Conservation (phyloP, 1,140 invertebrate genomes). For the Antheraea pernyi region DNA sequence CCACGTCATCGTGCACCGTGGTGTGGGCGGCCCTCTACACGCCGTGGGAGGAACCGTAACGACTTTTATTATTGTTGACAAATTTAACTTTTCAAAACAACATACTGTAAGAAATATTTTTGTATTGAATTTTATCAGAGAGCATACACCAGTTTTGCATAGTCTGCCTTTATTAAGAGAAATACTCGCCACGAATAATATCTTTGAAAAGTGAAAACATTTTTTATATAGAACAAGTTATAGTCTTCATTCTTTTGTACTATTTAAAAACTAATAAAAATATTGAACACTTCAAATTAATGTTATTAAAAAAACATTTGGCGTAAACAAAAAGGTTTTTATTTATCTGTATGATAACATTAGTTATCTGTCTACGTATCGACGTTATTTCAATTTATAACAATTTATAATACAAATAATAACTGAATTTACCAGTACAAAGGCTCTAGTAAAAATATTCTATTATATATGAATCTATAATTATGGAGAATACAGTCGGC, state of each 20-base stretch:
- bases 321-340: no score
- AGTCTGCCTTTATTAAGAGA: neutral
- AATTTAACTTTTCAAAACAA: constrained; percentile 26
- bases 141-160: neutral
- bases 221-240: no score
- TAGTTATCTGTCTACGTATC: neutral
- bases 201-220: no score
- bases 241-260: no score
- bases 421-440: no score
- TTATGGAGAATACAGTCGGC: neutral
- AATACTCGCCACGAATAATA: no score
- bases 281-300: no score
- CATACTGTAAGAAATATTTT: neutral
- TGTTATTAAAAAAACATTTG: no score
- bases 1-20: constrained; percentile 37
- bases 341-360: neutral
- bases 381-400: neutral
- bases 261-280: no score
- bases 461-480: constrained; percentile 3
- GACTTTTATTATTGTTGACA: constrained; percentile 36
- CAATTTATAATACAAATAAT: no score
- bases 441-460: no score
- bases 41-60: constrained; percentile 35
- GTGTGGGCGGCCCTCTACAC: constrained; percentile 44
- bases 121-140: neutral